A percentile compares a stretch with the other conserved stretches of the same genome.
Evolutionary conservation across 2,888 invertebrate genomes (phyloP).

Genomic region (Drosophila meridionalis): DNA sequence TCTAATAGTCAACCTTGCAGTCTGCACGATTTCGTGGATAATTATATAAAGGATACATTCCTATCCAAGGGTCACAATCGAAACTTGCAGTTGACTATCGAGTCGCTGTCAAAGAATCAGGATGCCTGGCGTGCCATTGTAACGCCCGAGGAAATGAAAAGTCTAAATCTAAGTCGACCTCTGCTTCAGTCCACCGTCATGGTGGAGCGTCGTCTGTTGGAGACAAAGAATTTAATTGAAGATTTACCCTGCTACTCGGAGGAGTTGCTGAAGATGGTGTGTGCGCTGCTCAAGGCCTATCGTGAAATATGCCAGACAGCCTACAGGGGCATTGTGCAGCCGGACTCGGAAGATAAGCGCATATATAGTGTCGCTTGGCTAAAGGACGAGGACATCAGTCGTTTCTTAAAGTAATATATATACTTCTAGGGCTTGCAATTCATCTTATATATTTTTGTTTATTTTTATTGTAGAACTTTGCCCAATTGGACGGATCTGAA

Average conservation of each 20-base stretch:
- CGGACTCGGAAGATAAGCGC: slow-evolving; percentile 91
- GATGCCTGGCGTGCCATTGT: slow-evolving; percentile 93
- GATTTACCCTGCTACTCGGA: slow-evolving; percentile 91
- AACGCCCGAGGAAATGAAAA: slow-evolving; percentile 89
- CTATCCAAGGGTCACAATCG: slow-evolving; percentile 90
- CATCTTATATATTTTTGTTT: background rate
- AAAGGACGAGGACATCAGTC: slow-evolving; percentile 96
- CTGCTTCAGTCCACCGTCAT: slow-evolving; percentile 90
- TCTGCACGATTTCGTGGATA: slow-evolving; percentile 92
- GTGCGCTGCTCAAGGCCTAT: slow-evolving; percentile 90
- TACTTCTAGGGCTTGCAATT: background rate
- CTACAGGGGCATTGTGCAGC: slow-evolving; percentile 91
- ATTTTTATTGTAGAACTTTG: slow-evolving; percentile 86
- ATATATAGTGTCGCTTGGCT: slow-evolving; percentile 95
- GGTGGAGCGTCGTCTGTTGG: slow-evolving; percentile 87
- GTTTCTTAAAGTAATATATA: slow-evolving; percentile 91
- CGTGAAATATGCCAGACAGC: slow-evolving; percentile 90
- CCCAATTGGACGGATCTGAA: slow-evolving; percentile 92
- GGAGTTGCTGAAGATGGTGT: slow-evolving; percentile 90
- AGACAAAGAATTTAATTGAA: slow-evolving; percentile 89
- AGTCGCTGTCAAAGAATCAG: slow-evolving; percentile 90
- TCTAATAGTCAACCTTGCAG: slow-evolving; percentile 88
- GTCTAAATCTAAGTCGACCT: slow-evolving; percentile 88
- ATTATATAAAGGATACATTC: slow-evolving; percentile 95
- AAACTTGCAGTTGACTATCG: slow-evolving; percentile 86